Evolutionary conservation across 2,888 invertebrate genomes (phyloP).

Genomic region (Notocelia uddmanniana): DNA sequence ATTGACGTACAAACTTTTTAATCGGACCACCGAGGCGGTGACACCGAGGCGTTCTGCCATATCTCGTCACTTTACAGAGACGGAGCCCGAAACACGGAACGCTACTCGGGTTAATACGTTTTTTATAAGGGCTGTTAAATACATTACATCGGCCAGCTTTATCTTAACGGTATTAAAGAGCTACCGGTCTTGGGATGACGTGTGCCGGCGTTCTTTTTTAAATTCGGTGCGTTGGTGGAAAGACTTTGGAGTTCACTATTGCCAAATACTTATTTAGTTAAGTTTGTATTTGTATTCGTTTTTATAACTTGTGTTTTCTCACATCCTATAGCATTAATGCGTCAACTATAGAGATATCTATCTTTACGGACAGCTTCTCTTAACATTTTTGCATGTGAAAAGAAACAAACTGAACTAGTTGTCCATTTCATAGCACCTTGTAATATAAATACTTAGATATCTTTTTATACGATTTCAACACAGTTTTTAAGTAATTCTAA

Average conservation of each 20-base stretch:
- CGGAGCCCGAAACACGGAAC: slow-evolving; percentile 74
- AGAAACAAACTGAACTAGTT: too few relatives aligned
- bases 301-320: too few relatives aligned
- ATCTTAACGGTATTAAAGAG: slow-evolving; percentile 75
- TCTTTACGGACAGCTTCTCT: too few relatives aligned
- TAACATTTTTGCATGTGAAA: too few relatives aligned
- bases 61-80: slow-evolving; percentile 60
- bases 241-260: slow-evolving; percentile 10
- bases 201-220: slow-evolving; percentile 41
- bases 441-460: too few relatives aligned
- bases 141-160: slow-evolving; percentile 53
- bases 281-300: neutral
- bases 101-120: slow-evolving; percentile 70
- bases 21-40: slow-evolving; percentile 63
- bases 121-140: slow-evolving; percentile 54
- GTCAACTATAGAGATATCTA: too few relatives aligned
- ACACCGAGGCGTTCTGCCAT: slow-evolving; percentile 52
- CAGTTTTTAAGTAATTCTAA: too few relatives aligned
- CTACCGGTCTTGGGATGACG: slow-evolving; percentile 70
- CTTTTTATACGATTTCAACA: too few relatives aligned
- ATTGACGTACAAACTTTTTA: slow-evolving; percentile 47
- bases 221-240: slow-evolving; percentile 27
- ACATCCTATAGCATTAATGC: too few relatives aligned
- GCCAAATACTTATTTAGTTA: neutral
- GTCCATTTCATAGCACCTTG: too few relatives aligned